Evolutionary conservation across 2,888 invertebrate species (phyloP).

Genomic region (Lochmaea crataegi): DNA sequence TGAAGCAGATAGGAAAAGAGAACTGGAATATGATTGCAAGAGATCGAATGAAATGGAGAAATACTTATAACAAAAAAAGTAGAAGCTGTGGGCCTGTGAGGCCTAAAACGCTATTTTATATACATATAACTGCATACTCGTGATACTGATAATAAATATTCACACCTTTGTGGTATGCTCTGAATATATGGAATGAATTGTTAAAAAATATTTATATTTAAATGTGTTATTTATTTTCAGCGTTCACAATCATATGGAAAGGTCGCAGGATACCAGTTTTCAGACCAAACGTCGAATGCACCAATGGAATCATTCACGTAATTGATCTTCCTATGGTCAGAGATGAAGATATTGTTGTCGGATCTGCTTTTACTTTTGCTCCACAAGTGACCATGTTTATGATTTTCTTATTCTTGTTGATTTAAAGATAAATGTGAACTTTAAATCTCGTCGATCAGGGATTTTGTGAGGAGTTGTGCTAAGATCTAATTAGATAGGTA

Average conservation of each 20-base stretch:
- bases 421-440: constrained; percentile 42
- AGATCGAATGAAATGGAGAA: too few species aligned
- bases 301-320: constrained; percentile 95
- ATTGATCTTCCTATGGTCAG: constrained; percentile 88
- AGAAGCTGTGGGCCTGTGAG: too few species aligned
- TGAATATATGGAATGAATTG: background rate
- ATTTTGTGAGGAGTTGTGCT: constrained; percentile 39
- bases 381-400: constrained; percentile 63
- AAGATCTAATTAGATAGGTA: background rate
- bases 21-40: too few species aligned
- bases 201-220: background rate
- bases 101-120: too few species aligned
- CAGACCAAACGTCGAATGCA: constrained; percentile 93
- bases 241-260: constrained; percentile 87
- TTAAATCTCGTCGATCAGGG: constrained; percentile 33
- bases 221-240: constrained; percentile 66
- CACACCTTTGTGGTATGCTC: too few species aligned
- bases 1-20: too few species aligned
- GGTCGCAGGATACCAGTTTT: constrained; percentile 85
- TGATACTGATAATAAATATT: too few species aligned
- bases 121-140: too few species aligned
- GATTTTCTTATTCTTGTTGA: constrained; percentile 56
- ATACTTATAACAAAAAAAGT: too few species aligned
- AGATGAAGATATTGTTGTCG: constrained; percentile 84
- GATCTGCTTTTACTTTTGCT: constrained; percentile 61